Conservation (phyloP, 2,888 invertebrate species). For the Cheilosia urbana region DNA sequence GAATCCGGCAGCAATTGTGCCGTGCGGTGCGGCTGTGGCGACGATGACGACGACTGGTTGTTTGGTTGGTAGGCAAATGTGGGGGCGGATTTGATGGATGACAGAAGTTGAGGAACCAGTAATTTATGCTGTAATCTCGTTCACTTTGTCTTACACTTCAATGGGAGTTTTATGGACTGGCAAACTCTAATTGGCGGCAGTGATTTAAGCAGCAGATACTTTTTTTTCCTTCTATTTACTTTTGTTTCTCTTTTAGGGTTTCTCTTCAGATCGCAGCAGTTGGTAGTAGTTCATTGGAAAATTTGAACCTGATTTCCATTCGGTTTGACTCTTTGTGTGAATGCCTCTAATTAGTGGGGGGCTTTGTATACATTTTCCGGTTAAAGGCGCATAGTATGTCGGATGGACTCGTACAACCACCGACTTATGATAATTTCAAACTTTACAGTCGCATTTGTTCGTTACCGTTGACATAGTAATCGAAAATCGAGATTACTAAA, state of each 20-base stretch:
- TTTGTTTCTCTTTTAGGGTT: conserved; percentile 13
- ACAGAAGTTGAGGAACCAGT: conserved; percentile 75
- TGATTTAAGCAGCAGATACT: conserved; percentile 70
- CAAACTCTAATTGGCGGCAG: conserved; percentile 75
- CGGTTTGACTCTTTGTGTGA: neutral
- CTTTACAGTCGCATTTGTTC: neutral
- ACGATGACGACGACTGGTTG: conserved; percentile 27
- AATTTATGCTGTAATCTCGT: conserved; percentile 76
- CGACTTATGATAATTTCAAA: neutral
- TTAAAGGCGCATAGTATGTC: neutral
- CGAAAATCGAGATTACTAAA: neutral
- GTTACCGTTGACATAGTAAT: neutral
- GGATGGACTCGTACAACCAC: too few relatives aligned
- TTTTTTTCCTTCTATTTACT: conserved; percentile 7
- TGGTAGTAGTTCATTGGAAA: neutral
- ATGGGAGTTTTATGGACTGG: conserved; percentile 76
- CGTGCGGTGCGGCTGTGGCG: conserved; percentile 24
- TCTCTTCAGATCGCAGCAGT: conserved; percentile 7
- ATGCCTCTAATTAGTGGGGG: neutral
- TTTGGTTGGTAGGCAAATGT: conserved; percentile 66
- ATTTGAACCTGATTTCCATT: conserved; percentile 22
- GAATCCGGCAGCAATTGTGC: conserved; percentile 57
- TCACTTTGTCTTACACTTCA: conserved; percentile 76
- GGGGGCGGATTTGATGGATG: conserved; percentile 75
- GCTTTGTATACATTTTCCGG: neutral